Percentiles rank a stretch among this genome's conserved stretches.
Conservation (phyloP, 2,888 invertebrate species). For the Acanthacorydalis orientalis region DNA sequence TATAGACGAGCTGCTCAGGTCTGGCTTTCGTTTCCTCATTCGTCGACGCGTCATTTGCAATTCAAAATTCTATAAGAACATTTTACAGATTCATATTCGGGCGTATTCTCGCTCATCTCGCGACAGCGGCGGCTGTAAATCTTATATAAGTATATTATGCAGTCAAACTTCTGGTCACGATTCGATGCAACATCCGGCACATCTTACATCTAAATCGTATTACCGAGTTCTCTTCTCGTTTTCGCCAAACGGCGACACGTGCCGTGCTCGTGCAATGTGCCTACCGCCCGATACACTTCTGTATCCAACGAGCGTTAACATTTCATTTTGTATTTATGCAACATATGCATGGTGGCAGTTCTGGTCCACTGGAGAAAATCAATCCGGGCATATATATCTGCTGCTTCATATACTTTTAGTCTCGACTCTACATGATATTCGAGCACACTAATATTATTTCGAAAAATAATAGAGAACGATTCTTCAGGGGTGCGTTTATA, state of each 20-base stretch:
- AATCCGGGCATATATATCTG: background rate
- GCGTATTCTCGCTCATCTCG: conserved; percentile 2
- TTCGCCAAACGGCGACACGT: conserved; percentile 8
- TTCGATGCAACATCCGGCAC: conserved; percentile 24
- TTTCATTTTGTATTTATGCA: conserved; percentile 9
- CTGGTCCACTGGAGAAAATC: conserved; percentile 4
- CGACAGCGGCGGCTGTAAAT: conserved; percentile 14
- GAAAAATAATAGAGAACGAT: too few relatives aligned
- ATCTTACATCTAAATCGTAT: conserved; percentile 27
- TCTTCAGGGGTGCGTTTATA: too few relatives aligned
- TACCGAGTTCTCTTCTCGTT: conserved; percentile 14
- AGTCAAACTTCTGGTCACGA: conserved; percentile 26
- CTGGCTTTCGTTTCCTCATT: conserved; percentile 11
- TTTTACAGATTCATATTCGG: conserved; percentile 9
- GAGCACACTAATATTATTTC: too few relatives aligned
- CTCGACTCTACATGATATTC: too few relatives aligned
- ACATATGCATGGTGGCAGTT: conserved; percentile 8
- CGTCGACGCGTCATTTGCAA: conserved; percentile 13
- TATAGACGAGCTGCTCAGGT: conserved; percentile 1
- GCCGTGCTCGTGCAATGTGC: too few relatives aligned
- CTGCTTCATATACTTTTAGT: background rate
- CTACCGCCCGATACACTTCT: background rate
- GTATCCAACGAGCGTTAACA: conserved; percentile 9
- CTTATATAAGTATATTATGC: conserved; percentile 25
- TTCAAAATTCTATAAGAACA: conserved; percentile 12